A percentile compares a stretch with the other conserved stretches of the same genome.
phyloP scores from a whole-genome alignment of 2,113 vertebrate species.

The Periophthalmus modestus region DNA sequence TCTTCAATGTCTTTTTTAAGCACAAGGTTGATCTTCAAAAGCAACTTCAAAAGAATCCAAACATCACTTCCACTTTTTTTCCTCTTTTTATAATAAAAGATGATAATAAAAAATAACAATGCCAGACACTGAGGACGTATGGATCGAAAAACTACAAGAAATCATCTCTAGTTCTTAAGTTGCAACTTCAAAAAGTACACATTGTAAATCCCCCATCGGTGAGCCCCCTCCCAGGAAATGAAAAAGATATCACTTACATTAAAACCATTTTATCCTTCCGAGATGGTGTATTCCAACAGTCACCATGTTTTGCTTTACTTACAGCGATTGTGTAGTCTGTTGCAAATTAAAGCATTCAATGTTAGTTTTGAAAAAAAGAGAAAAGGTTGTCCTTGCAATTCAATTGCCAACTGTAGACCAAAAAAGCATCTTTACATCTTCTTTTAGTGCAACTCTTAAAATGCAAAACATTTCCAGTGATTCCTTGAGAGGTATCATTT shows the following conservation, averaged over 20 bases:
- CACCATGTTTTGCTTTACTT: slow-evolving; percentile 77
- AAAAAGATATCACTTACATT: slow-evolving; percentile 83
- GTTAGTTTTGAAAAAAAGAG: slow-evolving; percentile 48
- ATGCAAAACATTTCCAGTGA: slow-evolving; percentile 80
- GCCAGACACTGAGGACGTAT: slow-evolving; percentile 77
- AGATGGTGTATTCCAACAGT: slow-evolving; percentile 80
- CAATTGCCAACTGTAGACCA: slow-evolving; percentile 55
- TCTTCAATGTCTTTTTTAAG: slow-evolving; percentile 76
- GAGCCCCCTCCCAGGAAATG: slow-evolving; percentile 60
- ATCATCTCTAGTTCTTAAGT: slow-evolving; percentile 73
- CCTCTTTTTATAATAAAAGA: slow-evolving; percentile 61
- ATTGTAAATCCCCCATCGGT: slow-evolving; percentile 56
- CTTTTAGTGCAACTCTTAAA: slow-evolving; percentile 84
- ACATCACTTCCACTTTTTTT: slow-evolving; percentile 58
- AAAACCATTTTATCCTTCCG: slow-evolving; percentile 80
- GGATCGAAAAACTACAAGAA: slow-evolving; percentile 80
- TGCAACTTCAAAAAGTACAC: slow-evolving; percentile 77
- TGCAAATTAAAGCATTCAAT: slow-evolving; percentile 81
- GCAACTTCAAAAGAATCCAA: slow-evolving; percentile 64
- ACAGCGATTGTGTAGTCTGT: slow-evolving; percentile 80
- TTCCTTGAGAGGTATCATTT: slow-evolving; percentile 77
- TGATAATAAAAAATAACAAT: slow-evolving; percentile 77
- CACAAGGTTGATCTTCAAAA: slow-evolving; percentile 73
- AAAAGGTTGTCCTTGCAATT: slow-evolving; percentile 74
- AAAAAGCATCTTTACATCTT: slow-evolving; percentile 79